Percentiles rank a stretch among this genome's conserved stretches.
phyloP scores from a whole-genome alignment of 2,888 invertebrate species.

The Thumatha senex region DNA sequence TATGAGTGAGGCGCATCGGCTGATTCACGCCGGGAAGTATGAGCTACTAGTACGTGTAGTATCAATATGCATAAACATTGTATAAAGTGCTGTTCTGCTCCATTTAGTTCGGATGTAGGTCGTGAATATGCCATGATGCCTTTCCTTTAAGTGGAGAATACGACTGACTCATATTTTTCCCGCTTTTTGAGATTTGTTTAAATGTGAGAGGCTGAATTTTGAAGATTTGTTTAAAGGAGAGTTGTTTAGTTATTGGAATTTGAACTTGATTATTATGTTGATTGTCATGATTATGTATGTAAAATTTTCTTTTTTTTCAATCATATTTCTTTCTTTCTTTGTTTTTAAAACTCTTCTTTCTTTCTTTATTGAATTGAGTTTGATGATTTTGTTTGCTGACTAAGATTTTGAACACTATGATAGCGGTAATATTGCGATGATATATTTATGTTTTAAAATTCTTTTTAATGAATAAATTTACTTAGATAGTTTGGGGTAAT shows the following conservation, averaged over 20 bases:
- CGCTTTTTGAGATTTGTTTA: not conserved
- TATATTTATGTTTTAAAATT: too few relatives aligned
- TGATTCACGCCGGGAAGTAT: constrained; percentile 22
- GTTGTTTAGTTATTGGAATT: not conserved
- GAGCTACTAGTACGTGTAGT: not conserved
- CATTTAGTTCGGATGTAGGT: constrained; percentile 46
- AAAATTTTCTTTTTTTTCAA: too few relatives aligned
- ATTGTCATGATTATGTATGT: too few relatives aligned
- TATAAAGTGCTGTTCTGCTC: constrained; percentile 33
- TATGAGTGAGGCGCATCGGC: constrained; percentile 30
- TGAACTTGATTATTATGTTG: not conserved
- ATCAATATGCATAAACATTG: constrained; percentile 20
- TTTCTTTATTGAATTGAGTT: too few relatives aligned
- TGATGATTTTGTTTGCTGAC: too few relatives aligned
- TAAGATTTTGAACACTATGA: too few relatives aligned
- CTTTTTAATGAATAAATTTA: too few relatives aligned
- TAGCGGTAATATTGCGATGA: too few relatives aligned
- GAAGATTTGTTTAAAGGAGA: not conserved
- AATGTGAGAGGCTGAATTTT: not conserved
- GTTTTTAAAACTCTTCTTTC: too few relatives aligned
- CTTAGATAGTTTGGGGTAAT: too few relatives aligned
- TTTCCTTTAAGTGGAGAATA: constrained; percentile 24
- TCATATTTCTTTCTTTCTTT: too few relatives aligned
- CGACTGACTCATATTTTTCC: constrained; percentile 10
- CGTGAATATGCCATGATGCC: constrained; percentile 35